phyloP scores from a whole-genome alignment of 2,797 vertebrate genomes.

The Gallinago stenura region DNA sequence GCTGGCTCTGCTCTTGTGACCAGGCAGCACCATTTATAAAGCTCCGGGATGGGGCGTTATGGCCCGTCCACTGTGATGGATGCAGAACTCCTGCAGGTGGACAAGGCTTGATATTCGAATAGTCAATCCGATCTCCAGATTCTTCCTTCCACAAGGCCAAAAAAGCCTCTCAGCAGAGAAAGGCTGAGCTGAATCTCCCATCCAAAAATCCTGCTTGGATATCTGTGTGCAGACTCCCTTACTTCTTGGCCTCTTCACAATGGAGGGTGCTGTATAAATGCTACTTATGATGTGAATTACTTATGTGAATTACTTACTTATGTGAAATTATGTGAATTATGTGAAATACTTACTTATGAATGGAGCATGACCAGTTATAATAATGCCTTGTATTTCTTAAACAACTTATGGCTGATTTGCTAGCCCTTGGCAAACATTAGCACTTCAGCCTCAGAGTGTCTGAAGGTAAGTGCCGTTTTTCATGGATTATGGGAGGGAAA shows the following conservation, averaged over 20 bases:
- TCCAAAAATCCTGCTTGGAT: not conserved
- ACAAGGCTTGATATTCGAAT: not conserved
- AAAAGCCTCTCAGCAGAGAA: not conserved
- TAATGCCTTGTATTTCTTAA: not conserved
- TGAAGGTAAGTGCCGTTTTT: not conserved
- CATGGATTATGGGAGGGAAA: not conserved
- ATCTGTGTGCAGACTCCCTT: not conserved
- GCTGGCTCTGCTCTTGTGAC: not conserved
- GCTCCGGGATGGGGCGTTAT: not conserved
- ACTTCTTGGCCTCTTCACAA: not conserved
- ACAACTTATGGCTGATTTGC: not conserved
- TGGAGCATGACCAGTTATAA: not conserved
- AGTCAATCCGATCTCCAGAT: not conserved
- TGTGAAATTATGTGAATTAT: no score
- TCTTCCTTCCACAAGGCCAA: not conserved
- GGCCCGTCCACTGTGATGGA: not conserved
- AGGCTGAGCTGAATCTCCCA: not conserved
- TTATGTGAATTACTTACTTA: no score
- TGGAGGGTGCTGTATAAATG: not conserved
- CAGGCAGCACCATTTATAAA: not conserved
- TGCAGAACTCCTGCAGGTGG: not conserved
- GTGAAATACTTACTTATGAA: no score
- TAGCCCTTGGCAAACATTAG: not conserved
- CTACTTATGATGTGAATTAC: slow-evolving; percentile 5
- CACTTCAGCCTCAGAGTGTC: not conserved